Percentiles rank a stretch among this genome's conserved stretches.
phyloP scores from a whole-genome alignment of 2,888 invertebrate genomes.

The Girardia tigrina region DNA sequence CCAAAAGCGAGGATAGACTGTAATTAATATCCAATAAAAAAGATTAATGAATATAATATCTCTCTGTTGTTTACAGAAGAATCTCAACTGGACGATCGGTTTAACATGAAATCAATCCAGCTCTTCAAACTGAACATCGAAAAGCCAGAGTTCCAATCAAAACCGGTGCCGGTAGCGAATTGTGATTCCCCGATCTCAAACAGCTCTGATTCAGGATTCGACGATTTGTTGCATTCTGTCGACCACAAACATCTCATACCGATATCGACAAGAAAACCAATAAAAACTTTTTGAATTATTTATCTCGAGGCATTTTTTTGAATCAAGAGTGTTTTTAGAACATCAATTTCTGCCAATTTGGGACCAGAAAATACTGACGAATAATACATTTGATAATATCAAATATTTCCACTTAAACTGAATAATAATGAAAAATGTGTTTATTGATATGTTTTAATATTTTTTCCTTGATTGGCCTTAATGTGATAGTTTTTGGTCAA shows the following conservation, averaged over 20 bases:
- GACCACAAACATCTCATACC: background rate
- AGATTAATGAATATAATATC: no score
- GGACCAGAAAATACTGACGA: background rate
- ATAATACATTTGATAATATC: background rate
- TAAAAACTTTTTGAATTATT: background rate
- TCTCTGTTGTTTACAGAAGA: no score
- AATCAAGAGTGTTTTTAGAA: background rate
- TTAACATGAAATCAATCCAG: background rate
- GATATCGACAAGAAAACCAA: background rate
- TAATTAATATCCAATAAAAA: no score
- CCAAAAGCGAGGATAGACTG: no score
- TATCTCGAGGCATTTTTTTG: background rate
- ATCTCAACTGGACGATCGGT: conserved; percentile 10
- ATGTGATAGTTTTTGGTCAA: conserved; percentile 2
- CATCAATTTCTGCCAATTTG: background rate
- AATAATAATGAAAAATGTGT: background rate
- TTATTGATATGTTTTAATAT: background rate
- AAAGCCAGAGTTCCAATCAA: background rate
- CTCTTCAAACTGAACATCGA: background rate
- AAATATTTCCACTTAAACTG: background rate
- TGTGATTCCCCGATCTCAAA: conserved; percentile 9
- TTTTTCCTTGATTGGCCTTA: background rate
- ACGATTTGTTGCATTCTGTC: background rate
- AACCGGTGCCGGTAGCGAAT: background rate
- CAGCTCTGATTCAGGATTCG: conserved; percentile 8